Evolutionary conservation across 2,797 vertebrate species (phyloP).

Genomic region (Melanogrammus aeglefinus): DNA sequence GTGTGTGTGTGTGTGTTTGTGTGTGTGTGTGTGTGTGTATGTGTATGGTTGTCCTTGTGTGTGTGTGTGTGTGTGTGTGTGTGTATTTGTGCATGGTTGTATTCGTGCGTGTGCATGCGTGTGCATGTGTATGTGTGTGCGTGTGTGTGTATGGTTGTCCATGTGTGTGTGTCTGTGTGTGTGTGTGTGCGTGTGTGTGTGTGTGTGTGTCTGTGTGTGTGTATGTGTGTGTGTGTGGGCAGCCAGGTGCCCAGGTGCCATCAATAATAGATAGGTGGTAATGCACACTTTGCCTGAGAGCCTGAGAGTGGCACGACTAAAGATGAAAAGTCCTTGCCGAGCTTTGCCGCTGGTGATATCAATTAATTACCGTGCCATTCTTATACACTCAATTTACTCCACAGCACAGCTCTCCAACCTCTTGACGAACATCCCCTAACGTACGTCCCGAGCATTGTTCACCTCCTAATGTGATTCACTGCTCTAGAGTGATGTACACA

Average conservation of each 20-base stretch:
- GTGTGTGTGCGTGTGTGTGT: slow-evolving; percentile 5
- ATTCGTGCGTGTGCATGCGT: not conserved
- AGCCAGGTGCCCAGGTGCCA: slow-evolving; percentile 43
- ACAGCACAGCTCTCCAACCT: not conserved
- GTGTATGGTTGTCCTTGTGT: not conserved
- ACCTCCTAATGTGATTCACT: not conserved
- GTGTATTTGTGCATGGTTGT: not conserved
- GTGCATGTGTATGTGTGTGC: slow-evolving; percentile 6
- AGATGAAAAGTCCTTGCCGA: slow-evolving; percentile 47
- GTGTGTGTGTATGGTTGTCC: not conserved
- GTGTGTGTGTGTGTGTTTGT: slow-evolving; percentile 3
- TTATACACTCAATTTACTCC: slow-evolving; percentile 27
- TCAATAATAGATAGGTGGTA: slow-evolving; percentile 71
- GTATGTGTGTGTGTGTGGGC: slow-evolving; percentile 13
- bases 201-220: not conserved
- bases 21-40: not conserved
- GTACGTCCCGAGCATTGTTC: not conserved
- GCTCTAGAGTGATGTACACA: not conserved
- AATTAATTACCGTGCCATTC: slow-evolving; percentile 51
- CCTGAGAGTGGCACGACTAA: slow-evolving; percentile 48
- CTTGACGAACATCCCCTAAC: not conserved
- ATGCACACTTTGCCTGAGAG: slow-evolving; percentile 67
- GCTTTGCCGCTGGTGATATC: slow-evolving; percentile 35
- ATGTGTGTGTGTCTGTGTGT: not conserved
- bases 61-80: slow-evolving; percentile 7